phyloP scores from a whole-genome alignment of 2,797 vertebrate genomes.

The Alfaro cultratus region DNA sequence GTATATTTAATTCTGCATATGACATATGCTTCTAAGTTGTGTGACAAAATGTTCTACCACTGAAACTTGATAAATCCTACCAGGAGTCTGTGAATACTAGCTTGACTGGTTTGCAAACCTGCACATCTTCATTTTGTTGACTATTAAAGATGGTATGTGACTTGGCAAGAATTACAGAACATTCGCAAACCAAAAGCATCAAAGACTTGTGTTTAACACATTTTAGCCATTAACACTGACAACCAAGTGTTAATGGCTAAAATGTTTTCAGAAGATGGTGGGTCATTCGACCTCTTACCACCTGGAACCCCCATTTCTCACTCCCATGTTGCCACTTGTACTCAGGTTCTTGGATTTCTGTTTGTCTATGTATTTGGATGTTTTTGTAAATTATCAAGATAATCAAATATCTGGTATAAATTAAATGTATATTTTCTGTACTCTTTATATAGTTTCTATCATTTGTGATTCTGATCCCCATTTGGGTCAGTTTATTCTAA shows the following conservation, averaged over 20 bases:
- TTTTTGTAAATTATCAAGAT: background rate
- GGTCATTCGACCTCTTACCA: background rate
- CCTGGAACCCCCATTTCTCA: background rate
- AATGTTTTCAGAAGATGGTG: background rate
- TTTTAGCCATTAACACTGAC: background rate
- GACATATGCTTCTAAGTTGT: slow-evolving; percentile 1
- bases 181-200: background rate
- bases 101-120: slow-evolving; percentile 9
- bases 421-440: background rate
- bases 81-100: background rate
- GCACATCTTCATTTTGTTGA: slow-evolving; percentile 1
- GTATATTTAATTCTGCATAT: background rate
- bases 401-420: background rate
- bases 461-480: background rate
- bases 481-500: background rate
- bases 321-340: background rate
- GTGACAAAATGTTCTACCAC: background rate
- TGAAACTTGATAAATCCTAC: background rate
- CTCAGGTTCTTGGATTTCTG: background rate
- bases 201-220: background rate
- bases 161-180: background rate
- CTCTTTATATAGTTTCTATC: background rate
- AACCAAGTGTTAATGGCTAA: background rate
- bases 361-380: background rate
- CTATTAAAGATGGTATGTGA: background rate